Evolutionary conservation across 2,888 invertebrate species (phyloP).

Genomic region (Lepidocyrtinus sp.): DNA sequence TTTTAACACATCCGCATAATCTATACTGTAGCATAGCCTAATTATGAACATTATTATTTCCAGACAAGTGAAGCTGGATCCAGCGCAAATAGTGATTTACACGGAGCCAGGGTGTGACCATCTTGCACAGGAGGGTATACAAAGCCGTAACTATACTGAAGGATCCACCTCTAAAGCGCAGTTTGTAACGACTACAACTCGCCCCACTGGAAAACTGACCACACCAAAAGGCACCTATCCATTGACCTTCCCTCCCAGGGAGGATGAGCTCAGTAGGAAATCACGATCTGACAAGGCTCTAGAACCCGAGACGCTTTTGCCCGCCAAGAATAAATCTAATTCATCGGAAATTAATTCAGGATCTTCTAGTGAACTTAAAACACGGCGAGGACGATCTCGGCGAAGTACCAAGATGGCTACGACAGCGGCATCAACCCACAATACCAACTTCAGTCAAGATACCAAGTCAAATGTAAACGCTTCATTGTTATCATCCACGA

Average conservation of each 20-base stretch:
- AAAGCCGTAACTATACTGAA: background rate
- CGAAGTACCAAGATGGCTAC: constrained; percentile 57
- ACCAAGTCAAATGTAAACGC: background rate
- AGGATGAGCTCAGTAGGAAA: constrained; percentile 9
- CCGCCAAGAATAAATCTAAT: constrained; percentile 39
- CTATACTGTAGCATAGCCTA: background rate
- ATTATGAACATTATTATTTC: constrained; percentile 8
- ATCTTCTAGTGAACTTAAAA: constrained; percentile 37
- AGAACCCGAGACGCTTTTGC: no score
- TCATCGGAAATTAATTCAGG: background rate
- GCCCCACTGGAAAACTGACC: background rate
- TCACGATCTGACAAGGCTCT: background rate
- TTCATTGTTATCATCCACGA: background rate
- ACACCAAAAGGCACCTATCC: constrained; percentile 44
- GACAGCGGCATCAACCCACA: constrained; percentile 48
- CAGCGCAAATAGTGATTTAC: constrained; percentile 63
- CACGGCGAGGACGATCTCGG: constrained; percentile 31
- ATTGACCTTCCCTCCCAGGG: constrained; percentile 36
- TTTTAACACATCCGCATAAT: background rate
- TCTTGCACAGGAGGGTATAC: background rate
- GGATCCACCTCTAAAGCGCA: background rate
- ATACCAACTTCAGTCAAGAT: constrained; percentile 42
- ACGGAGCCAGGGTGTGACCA: constrained; percentile 62
- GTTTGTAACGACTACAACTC: background rate
- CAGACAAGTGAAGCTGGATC: constrained; percentile 54